A percentile compares a stretch with the other conserved stretches of the same genome.
These are phyloP conservation scores for Otolemur garnettii DNA, from an alignment of 2,113 vertebrate genomes.

Conservation along the genomic window DNA sequence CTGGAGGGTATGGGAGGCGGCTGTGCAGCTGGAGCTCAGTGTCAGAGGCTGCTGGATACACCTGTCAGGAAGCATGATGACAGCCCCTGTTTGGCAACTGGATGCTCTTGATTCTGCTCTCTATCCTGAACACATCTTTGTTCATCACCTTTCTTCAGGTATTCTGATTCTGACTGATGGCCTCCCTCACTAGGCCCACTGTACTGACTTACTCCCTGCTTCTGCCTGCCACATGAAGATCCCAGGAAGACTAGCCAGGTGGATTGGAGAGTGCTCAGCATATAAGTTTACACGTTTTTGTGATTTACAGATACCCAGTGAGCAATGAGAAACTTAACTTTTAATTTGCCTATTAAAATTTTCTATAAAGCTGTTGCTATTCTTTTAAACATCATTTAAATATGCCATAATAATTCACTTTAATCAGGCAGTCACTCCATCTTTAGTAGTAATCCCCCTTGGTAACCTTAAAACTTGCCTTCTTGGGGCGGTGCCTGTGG, in stretches of 20 bases:
- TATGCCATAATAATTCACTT: background rate
- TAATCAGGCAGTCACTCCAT: background rate
- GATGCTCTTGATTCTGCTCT: background rate
- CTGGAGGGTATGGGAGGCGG: fast-evolving
- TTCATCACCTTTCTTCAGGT: background rate
- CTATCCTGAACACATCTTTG: background rate
- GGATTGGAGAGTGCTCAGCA: background rate
- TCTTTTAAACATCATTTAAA: background rate
- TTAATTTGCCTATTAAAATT: background rate
- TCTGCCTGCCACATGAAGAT: background rate
- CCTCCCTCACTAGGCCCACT: background rate
- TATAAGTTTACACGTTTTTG: background rate
- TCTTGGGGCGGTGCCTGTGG: background rate
- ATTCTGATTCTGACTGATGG: background rate
- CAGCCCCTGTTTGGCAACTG: background rate
- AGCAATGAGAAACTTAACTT: constrained; percentile 10
- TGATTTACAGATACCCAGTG: background rate
- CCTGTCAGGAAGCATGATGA: background rate
- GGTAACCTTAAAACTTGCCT: background rate
- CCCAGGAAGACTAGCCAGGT: background rate
- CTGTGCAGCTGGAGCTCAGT: background rate
- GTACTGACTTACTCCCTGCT: background rate
- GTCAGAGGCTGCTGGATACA: background rate
- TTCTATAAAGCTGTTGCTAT: background rate
- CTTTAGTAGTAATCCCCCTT: background rate